phyloP scores from a whole-genome alignment of 2,888 invertebrate species.

The Actias luna region DNA sequence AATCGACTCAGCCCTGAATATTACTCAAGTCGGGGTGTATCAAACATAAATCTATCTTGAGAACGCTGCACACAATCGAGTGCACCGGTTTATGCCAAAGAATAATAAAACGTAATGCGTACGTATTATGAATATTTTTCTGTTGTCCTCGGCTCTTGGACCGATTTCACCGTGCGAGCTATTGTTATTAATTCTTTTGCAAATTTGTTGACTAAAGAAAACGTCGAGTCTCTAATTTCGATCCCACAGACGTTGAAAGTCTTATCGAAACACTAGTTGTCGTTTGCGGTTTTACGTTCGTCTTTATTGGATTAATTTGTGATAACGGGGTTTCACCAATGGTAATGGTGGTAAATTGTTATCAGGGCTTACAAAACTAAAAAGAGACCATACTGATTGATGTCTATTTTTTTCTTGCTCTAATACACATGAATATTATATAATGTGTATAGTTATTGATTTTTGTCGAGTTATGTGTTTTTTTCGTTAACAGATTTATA shows the following conservation, averaged over 20 bases:
- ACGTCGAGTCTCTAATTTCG: neutral
- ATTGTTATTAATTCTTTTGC: slow-evolving; percentile 1
- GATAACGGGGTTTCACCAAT: too few relatives aligned
- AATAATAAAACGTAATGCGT: neutral
- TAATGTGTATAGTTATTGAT: too few relatives aligned
- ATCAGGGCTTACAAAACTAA: too few relatives aligned
- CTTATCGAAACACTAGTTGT: neutral
- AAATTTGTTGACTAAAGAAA: neutral
- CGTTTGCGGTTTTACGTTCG: neutral
- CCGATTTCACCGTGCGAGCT: neutral
- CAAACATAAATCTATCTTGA: neutral
- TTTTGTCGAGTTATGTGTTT: too few relatives aligned
- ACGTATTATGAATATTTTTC: neutral
- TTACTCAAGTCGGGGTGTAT: slow-evolving; percentile 3
- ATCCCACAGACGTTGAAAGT: neutral
- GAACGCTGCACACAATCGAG: neutral
- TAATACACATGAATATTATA: too few relatives aligned
- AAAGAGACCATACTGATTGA: too few relatives aligned
- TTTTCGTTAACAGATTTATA: too few relatives aligned
- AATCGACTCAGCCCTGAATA: neutral
- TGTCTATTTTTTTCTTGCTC: too few relatives aligned
- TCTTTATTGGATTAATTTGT: neutral
- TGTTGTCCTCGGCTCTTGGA: neutral
- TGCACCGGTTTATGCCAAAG: neutral
- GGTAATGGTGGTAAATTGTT: too few relatives aligned